Evolutionary conservation across 1,140 invertebrate species (phyloP).

Genomic region (Drosophila eugracilis): DNA sequence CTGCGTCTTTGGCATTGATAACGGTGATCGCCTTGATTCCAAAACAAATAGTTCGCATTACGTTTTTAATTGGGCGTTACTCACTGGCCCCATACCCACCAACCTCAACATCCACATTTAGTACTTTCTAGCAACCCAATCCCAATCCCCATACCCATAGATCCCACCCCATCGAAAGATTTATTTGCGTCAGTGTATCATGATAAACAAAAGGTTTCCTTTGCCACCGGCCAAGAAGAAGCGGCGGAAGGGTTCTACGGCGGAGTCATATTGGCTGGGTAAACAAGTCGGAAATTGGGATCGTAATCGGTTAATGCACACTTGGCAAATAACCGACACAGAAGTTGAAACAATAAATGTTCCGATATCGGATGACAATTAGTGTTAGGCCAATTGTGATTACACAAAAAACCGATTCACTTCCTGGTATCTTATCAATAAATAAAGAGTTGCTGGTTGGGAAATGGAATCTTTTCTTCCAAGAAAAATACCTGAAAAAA

Average conservation of each 20-base stretch:
- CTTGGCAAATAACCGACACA: conserved; percentile 22
- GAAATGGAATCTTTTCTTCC: background rate
- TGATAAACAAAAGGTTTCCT: conserved; percentile 33
- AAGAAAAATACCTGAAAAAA: no score
- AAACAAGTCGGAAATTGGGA: conserved; percentile 23
- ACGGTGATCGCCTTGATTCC: conserved; percentile 46
- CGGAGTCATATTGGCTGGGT: conserved; percentile 14
- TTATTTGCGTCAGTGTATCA: conserved; percentile 45
- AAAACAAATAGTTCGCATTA: conserved; percentile 60
- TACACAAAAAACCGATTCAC: conserved; percentile 2
- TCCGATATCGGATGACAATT: conserved; percentile 29
- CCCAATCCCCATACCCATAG: background rate
- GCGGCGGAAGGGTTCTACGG: conserved; percentile 2
- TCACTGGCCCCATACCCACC: no score
- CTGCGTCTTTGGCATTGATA: conserved; percentile 48
- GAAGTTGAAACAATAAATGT: conserved; percentile 27
- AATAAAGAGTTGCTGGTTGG: background rate
- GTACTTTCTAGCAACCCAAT: background rate
- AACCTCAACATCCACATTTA: no score
- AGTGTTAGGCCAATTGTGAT: conserved; percentile 9
- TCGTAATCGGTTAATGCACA: conserved; percentile 4
- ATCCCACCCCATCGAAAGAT: no score
- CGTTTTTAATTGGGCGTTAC: conserved; percentile 46
- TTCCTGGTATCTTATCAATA: conserved; percentile 6
- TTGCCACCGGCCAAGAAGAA: no score